A percentile compares a stretch with the other conserved stretches of the same genome.
These are phyloP conservation scores for Pampusana beccarii DNA, from an alignment of 2,113 vertebrate species.

Conservation along the genomic window DNA sequence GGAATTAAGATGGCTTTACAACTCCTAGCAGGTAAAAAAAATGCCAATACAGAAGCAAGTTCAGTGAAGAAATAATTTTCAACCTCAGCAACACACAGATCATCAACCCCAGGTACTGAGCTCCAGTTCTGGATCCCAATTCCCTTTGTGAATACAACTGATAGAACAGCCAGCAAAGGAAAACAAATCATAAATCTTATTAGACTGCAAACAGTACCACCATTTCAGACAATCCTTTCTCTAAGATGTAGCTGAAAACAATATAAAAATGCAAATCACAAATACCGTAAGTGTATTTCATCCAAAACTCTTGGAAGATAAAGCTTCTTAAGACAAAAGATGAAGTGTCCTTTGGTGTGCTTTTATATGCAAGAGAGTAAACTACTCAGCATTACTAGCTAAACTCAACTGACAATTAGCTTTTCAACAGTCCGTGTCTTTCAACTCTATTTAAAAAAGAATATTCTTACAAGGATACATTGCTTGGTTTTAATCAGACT, in stretches of 20 bases:
- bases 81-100: background rate
- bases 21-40: background rate
- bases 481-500: background rate
- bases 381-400: background rate
- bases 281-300: rapidly evolving
- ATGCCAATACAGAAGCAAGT: background rate
- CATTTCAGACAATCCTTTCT: background rate
- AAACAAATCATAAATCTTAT: background rate
- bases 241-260: background rate
- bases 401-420: background rate
- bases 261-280: background rate
- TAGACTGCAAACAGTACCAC: background rate
- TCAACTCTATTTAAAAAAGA: background rate
- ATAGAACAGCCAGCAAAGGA: background rate
- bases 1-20: background rate
- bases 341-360: background rate
- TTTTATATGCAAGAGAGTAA: background rate
- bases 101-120: background rate
- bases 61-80: background rate
- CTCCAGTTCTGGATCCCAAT: background rate
- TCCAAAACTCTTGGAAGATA: background rate
- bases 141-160: background rate
- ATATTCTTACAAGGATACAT: background rate
- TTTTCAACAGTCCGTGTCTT: background rate
- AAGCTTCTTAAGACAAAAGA: background rate